Conservation (phyloP, 2,113 vertebrate genomes). For the Oncorhynchus keta region DNA sequence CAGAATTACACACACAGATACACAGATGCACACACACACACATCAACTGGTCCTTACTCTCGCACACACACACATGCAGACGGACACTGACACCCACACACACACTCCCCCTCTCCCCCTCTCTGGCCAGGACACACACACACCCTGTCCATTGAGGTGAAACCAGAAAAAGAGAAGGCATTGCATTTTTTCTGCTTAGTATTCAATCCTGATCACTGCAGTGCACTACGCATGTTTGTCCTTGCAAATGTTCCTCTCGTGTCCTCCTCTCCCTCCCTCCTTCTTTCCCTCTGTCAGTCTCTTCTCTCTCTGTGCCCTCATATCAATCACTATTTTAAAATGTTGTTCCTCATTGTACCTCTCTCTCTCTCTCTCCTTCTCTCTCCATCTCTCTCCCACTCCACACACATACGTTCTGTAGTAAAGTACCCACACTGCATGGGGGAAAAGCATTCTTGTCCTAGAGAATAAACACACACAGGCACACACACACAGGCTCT, state of each 20-base stretch:
- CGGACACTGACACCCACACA: conserved; percentile 11
- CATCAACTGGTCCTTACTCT: conserved; percentile 5
- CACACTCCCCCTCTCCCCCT: conserved; percentile 2
- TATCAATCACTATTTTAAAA: too few relatives aligned
- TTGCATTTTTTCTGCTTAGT: conserved; percentile 59
- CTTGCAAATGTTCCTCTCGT: conserved; percentile 37
- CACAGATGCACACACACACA: conserved; percentile 3
- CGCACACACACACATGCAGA: conserved; percentile 18
- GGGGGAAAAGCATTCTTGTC: too few relatives aligned
- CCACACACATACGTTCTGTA: conserved; percentile 2
- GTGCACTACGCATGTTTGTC: conserved; percentile 49
- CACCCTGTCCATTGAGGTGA: conserved; percentile 23
- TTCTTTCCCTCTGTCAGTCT: background rate
- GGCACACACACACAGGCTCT: background rate
- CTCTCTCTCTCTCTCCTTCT: background rate
- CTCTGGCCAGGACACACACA: conserved; percentile 17
- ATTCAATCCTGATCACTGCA: conserved; percentile 52
- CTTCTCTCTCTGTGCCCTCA: background rate
- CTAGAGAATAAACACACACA: conserved; percentile 10
- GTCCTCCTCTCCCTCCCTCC: background rate
- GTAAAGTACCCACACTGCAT: background rate
- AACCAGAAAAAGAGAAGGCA: conserved; percentile 30
- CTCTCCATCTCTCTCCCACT: background rate
- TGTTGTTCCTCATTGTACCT: background rate
- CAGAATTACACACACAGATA: background rate